Evolutionary conservation across 2,113 vertebrate genomes (phyloP).

Genomic region (Isurus oxyrinchus): DNA sequence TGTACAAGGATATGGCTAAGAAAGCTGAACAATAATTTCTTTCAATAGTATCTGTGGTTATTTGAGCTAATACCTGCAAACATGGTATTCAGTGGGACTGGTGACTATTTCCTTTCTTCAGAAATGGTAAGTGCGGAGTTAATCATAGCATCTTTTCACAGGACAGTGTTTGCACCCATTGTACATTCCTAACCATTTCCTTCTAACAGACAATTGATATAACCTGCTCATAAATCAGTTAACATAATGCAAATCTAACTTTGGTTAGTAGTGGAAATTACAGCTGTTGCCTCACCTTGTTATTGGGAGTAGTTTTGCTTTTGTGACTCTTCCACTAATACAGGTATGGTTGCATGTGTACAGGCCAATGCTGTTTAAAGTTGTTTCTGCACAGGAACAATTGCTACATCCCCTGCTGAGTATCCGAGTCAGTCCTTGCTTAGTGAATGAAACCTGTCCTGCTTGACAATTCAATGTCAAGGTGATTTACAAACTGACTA

Average conservation of each 20-base stretch:
- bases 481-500: background rate
- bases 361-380: background rate
- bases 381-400: background rate
- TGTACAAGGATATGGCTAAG: background rate
- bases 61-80: constrained; percentile 9
- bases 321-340: background rate
- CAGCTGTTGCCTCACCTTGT: background rate
- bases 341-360: background rate
- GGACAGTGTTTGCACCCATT: background rate
- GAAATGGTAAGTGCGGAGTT: constrained; percentile 1
- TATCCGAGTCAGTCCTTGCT: background rate
- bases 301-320: background rate
- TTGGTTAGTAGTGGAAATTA: background rate
- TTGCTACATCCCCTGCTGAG: background rate
- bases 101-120: background rate
- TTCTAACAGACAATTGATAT: no score
- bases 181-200: background rate
- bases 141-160: background rate
- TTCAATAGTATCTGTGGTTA: constrained; percentile 7
- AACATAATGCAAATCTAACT: background rate
- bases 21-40: constrained; percentile 8
- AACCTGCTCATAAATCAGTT: background rate
- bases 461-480: background rate
- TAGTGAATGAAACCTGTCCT: background rate
- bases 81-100: background rate